Evolutionary conservation across 1,140 invertebrate genomes (phyloP).

Genomic region (Pectinophora gossypiella): DNA sequence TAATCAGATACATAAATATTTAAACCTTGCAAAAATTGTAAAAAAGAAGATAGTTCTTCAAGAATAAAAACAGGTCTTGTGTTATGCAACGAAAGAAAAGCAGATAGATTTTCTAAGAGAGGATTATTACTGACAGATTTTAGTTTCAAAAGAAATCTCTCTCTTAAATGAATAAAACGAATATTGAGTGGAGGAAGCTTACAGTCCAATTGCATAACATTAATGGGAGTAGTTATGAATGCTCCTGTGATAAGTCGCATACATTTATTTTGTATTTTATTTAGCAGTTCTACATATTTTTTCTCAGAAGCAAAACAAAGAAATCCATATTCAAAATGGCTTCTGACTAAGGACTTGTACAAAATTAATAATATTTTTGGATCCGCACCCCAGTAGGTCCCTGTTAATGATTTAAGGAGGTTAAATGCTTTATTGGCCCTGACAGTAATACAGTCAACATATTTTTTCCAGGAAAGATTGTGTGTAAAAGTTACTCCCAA

Average conservation of each 20-base stretch:
- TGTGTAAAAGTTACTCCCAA: slow-evolving; percentile 16
- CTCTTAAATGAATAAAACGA: too few relatives aligned
- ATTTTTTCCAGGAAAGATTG: too few relatives aligned
- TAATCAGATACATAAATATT: too few relatives aligned
- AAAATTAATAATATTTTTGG: slow-evolving; percentile 4
- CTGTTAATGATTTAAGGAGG: neutral
- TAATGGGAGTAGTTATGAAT: neutral
- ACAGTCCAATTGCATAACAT: too few relatives aligned
- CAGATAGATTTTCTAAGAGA: too few relatives aligned
- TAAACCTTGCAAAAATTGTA: too few relatives aligned
- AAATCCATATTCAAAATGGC: slow-evolving; percentile 8
- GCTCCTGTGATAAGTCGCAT: slow-evolving; percentile 3
- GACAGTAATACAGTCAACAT: slow-evolving; percentile 1
- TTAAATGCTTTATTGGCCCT: neutral
- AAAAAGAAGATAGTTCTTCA: too few relatives aligned
- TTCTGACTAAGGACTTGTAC: slow-evolving; percentile 1
- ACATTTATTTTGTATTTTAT: slow-evolving; percentile 8
- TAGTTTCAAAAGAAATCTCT: too few relatives aligned
- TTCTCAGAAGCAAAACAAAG: neutral
- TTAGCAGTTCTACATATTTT: neutral
- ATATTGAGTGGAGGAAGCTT: too few relatives aligned
- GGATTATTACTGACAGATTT: too few relatives aligned
- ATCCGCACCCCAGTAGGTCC: neutral
- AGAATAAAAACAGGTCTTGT: too few relatives aligned
- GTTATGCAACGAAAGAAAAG: too few relatives aligned